Conservation (phyloP, 2,113 vertebrate genomes). For the Hyaena hyaena region DNA sequence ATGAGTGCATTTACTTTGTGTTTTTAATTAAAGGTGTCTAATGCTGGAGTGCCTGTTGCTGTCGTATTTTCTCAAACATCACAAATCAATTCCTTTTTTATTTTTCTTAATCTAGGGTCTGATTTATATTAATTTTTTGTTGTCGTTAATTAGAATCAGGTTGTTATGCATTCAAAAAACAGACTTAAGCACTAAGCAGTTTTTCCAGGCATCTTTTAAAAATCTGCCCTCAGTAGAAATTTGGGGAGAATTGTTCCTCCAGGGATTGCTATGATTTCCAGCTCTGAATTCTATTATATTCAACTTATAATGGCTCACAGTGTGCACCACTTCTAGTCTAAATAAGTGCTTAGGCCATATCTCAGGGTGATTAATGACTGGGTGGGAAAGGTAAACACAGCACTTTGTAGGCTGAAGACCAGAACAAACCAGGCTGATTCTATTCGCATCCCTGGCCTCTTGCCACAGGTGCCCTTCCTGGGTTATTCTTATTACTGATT, state of each 20-base stretch:
- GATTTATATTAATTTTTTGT: slow-evolving; percentile 49
- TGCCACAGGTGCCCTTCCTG: neutral
- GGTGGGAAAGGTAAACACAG: slow-evolving; percentile 2
- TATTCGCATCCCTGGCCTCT: neutral
- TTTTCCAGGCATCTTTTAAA: slow-evolving; percentile 39
- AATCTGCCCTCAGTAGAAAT: neutral
- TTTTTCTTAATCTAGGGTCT: slow-evolving; percentile 67
- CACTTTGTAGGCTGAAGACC: neutral
- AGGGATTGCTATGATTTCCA: neutral
- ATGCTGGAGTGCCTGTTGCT: slow-evolving; percentile 35
- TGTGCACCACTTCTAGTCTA: neutral
- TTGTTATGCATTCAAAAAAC: neutral
- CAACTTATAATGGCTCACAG: neutral
- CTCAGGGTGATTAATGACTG: slow-evolving; percentile 37
- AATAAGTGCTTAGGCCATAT: neutral
- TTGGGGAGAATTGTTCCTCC: neutral
- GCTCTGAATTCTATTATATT: neutral
- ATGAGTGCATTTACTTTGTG: slow-evolving; percentile 74
- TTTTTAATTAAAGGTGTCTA: slow-evolving; percentile 75
- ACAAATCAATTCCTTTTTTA: slow-evolving; percentile 61
- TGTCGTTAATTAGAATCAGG: slow-evolving; percentile 62
- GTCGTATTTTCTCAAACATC: slow-evolving; percentile 65
- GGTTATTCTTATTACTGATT: neutral
- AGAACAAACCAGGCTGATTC: neutral
- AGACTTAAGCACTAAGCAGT: neutral